These are phyloP conservation scores for Scaptomyza polygonia DNA, from an alignment of 2,888 invertebrate species.

Conservation along the genomic window DNA sequence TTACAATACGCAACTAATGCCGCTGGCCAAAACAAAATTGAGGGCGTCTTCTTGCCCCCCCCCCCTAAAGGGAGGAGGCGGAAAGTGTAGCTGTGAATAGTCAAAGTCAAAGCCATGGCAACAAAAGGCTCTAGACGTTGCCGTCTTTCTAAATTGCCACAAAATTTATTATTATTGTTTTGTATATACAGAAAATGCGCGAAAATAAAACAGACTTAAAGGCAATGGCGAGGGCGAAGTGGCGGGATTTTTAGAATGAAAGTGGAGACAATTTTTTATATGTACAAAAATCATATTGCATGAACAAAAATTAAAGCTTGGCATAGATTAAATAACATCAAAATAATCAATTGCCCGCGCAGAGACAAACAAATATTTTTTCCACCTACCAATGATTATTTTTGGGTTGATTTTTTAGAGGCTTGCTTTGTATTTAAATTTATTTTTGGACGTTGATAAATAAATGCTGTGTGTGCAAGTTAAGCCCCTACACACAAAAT, in stretches of 20 bases:
- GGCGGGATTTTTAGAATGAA: neutral
- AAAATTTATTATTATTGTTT: slow-evolving; percentile 77
- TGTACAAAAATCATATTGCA: too few species aligned
- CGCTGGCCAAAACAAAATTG: slow-evolving; percentile 37
- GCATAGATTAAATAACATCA: slow-evolving; percentile 4
- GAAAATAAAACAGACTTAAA: slow-evolving; percentile 58
- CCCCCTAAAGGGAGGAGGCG: neutral
- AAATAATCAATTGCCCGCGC: slow-evolving; percentile 17
- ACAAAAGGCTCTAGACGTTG: slow-evolving; percentile 48
- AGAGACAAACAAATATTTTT: slow-evolving; percentile 32
- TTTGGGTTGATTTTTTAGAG: neutral
- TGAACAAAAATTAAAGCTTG: slow-evolving; percentile 7
- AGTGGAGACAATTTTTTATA: neutral
- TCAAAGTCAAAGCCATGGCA: slow-evolving; percentile 57
- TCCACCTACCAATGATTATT: slow-evolving; percentile 8
- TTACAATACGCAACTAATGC: slow-evolving; percentile 59
- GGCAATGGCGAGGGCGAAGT: neutral
- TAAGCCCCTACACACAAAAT: neutral
- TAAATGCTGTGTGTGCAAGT: slow-evolving; percentile 5
- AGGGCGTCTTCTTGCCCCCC: slow-evolving; percentile 11
- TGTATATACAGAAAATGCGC: slow-evolving; percentile 71
- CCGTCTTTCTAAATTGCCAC: slow-evolving; percentile 61
- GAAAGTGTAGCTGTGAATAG: slow-evolving; percentile 28
- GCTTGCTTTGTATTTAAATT: slow-evolving; percentile 5
- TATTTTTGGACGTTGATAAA: slow-evolving; percentile 1